Evolutionary conservation across 2,113 vertebrate species (phyloP).

Genomic region (Gymnorhina tibicen): DNA sequence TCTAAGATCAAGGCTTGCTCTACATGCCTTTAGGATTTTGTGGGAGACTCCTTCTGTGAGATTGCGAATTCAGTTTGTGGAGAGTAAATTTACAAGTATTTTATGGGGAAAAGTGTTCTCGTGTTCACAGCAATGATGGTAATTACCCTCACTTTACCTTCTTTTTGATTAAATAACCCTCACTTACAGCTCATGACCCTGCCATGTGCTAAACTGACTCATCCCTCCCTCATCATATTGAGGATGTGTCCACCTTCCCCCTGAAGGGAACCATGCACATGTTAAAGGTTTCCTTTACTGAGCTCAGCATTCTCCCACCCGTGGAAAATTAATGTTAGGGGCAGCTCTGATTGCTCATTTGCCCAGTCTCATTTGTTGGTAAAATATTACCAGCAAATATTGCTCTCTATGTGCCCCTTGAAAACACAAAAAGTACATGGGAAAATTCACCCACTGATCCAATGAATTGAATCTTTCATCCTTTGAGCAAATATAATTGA

Average conservation of each 20-base stretch:
- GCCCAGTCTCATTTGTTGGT: neutral
- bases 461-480: neutral
- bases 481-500: constrained; percentile 10
- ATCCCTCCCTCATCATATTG: neutral
- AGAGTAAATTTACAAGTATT: neutral
- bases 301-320: neutral
- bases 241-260: neutral
- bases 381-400: neutral
- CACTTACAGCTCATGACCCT: neutral
- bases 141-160: neutral
- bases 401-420: neutral
- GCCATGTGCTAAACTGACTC: neutral
- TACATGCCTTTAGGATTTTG: neutral
- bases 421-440: neutral
- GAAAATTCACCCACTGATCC: neutral
- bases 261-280: neutral
- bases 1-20: neutral
- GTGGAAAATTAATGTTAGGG: neutral
- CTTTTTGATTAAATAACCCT: neutral
- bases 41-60: neutral
- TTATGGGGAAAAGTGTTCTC: neutral
- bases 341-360: neutral
- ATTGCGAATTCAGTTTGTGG: neutral
- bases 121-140: neutral
- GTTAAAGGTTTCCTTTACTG: neutral